Evolutionary conservation across 2,888 invertebrate genomes (phyloP).

Genomic region (Cataglyphis rosenhaueri): DNA sequence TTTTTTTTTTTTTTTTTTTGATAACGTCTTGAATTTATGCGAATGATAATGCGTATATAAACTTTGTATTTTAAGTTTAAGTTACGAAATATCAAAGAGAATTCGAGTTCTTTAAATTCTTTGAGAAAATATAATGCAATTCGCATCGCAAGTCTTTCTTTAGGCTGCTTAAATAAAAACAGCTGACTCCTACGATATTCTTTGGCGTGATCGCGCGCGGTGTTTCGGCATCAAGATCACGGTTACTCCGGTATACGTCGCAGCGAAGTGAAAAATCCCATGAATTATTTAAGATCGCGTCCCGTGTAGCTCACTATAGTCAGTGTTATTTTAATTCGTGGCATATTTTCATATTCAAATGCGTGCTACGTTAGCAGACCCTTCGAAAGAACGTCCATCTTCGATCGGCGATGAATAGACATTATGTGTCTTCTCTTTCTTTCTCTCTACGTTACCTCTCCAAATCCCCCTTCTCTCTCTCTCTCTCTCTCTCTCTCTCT

Average conservation of each 20-base stretch:
- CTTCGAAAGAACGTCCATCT: constrained; percentile 69
- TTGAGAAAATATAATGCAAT: constrained; percentile 6
- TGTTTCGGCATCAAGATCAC: constrained; percentile 29
- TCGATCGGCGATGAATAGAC: constrained; percentile 77
- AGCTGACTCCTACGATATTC: constrained; percentile 31
- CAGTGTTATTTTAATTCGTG: constrained; percentile 83
- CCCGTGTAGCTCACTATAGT: constrained; percentile 42
- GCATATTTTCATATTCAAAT: constrained; percentile 83
- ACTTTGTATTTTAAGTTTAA: not conserved
- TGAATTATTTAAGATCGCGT: constrained; percentile 82
- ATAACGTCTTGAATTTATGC: constrained; percentile 33
- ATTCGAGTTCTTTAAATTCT: constrained; percentile 2
- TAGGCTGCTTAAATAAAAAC: not conserved
- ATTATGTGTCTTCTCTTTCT: constrained; percentile 56
- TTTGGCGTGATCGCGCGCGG: not conserved
- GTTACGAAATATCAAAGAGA: not conserved
- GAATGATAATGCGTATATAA: not conserved
- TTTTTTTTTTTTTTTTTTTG: not conserved
- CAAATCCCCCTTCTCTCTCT: constrained; percentile 15
- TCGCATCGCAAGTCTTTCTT: not conserved
- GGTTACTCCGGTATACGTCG: constrained; percentile 49
- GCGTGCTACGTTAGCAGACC: constrained; percentile 57
- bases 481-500: constrained; percentile 18
- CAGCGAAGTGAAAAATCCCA: constrained; percentile 68
- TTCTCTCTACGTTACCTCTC: not conserved